These are phyloP conservation scores for Morpho achilles DNA, from an alignment of 2,888 invertebrate genomes.

Conservation along the genomic window DNA sequence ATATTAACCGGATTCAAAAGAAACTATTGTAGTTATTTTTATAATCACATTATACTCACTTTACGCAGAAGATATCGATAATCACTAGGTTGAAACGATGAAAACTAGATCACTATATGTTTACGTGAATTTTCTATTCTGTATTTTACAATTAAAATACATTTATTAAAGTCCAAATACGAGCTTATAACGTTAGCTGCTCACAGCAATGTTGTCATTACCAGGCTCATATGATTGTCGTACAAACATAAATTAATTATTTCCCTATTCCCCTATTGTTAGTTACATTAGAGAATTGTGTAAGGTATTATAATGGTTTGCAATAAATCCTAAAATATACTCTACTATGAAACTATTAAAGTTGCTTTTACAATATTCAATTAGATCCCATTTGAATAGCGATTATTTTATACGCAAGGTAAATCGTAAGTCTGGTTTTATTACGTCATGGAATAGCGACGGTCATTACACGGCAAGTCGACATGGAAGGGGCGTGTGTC, in stretches of 20 bases:
- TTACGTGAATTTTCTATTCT: too few species aligned
- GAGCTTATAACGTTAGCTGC: conserved; percentile 6
- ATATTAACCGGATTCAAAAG: too few species aligned
- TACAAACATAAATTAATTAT: conserved; percentile 23
- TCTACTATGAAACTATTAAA: conserved; percentile 1
- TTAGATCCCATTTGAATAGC: conserved; percentile 18
- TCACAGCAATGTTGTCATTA: conserved; percentile 12
- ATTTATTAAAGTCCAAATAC: conserved; percentile 5
- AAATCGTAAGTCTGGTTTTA: conserved; percentile 32
- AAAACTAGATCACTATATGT: too few species aligned
- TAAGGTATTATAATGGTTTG: background rate
- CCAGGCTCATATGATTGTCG: conserved; percentile 10
- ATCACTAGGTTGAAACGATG: too few species aligned
- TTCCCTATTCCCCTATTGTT: conserved; percentile 14
- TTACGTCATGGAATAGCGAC: conserved; percentile 40
- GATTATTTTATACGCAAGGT: conserved; percentile 20
- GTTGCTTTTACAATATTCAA: background rate
- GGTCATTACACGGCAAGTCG: conserved; percentile 47
- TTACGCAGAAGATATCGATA: too few species aligned
- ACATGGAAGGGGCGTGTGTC: conserved; percentile 60
- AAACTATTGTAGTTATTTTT: too few species aligned
- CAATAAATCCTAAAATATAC: background rate
- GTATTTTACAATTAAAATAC: background rate
- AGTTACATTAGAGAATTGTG: conserved; percentile 11
- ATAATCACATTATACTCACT: too few species aligned